These are phyloP conservation scores for Pasiphila rectangulata DNA, from an alignment of 2,888 invertebrate species.

Conservation along the genomic window DNA sequence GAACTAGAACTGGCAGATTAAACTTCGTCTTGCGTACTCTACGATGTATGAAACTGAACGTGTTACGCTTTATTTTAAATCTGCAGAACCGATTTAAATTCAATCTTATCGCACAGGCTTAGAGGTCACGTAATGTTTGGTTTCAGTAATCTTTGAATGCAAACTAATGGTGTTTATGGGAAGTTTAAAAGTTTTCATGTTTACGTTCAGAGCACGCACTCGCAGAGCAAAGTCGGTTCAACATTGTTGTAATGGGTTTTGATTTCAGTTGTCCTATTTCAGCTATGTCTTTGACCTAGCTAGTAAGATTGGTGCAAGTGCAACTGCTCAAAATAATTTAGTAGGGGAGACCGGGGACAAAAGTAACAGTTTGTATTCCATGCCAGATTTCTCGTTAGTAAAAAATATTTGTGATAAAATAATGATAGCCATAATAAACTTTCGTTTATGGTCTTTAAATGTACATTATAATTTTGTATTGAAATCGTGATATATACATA, in stretches of 20 bases:
- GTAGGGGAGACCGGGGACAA: background rate
- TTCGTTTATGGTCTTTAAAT: too few species aligned
- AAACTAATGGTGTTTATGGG: conserved; percentile 52
- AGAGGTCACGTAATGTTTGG: conserved; percentile 17
- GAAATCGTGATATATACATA: too few species aligned
- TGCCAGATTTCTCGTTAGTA: too few species aligned
- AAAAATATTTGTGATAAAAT: too few species aligned
- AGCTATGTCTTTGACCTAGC: background rate
- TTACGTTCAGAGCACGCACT: conserved; percentile 64
- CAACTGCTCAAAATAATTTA: background rate
- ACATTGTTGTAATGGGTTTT: conserved; percentile 27
- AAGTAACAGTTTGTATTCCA: too few species aligned
- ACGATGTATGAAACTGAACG: conserved; percentile 36
- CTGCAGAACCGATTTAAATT: conserved; percentile 17
- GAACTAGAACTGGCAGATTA: conserved; percentile 36
- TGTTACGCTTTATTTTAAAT: conserved; percentile 30
- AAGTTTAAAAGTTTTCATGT: conserved; percentile 58
- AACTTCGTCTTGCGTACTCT: conserved; percentile 49
- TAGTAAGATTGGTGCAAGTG: background rate
- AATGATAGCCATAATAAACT: too few species aligned
- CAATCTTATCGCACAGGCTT: conserved; percentile 19
- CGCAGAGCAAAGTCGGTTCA: conserved; percentile 24
- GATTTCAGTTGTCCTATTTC: conserved; percentile 11
- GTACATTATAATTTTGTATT: too few species aligned
- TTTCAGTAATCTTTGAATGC: conserved; percentile 20